Base-by-base conservation (phyloP, 2,113 vertebrate genomes). In the Paramormyrops kingsleyae region DNA sequence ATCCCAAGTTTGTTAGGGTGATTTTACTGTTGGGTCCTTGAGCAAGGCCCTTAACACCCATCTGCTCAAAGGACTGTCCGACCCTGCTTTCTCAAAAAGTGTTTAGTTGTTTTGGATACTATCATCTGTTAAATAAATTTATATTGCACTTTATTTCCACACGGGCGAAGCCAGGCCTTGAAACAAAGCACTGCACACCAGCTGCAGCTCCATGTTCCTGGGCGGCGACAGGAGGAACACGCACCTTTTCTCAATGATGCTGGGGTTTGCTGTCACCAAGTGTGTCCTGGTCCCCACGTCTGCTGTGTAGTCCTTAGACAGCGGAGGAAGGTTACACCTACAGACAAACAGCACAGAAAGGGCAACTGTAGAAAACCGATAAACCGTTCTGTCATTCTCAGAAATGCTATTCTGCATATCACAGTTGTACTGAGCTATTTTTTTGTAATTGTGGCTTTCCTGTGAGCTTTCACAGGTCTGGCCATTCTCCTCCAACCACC, bases 221-320 rank as follows among this genome's bases (percentile, higher is more conserved):
- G 35, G 70, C 7, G 27, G 74, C 31, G 12, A 15, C 13, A 15
- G 15, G 47, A 15, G 50, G 49, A 17, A 15, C 35, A 12, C 50
- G 3, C 47, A 99, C 99, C 97, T 98, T 93, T 98, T 99, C 92
- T 98, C 96, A 90, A 99, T 98, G 92, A 99, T 99, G 95, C 98
- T 99, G 89, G 99, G 99, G 93, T 99, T 99, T 88, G 98, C 98
- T 9, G 98, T 99, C 89, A 99, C 99, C 93, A 99, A 93, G 70
- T 99, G 97, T 7, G 97, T 97, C 94, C 93, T 98, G 31, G 92
- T 96, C 88, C 98, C 99, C 46, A 99, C 98, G 0, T 99, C 98
- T 49, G 94, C 96, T 89, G 94, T 96, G 89, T 99, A 99, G 90
- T 97, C 95, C 90, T 96, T 97, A 89, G 97, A 97, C 0, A 99